A percentile compares a stretch with the other conserved stretches of the same genome.
These are phyloP conservation scores for Petrosia ficiformis DNA, from an alignment of 37 sponge, comb jelly and placozoan genomes.

Conservation along the genomic window DNA sequence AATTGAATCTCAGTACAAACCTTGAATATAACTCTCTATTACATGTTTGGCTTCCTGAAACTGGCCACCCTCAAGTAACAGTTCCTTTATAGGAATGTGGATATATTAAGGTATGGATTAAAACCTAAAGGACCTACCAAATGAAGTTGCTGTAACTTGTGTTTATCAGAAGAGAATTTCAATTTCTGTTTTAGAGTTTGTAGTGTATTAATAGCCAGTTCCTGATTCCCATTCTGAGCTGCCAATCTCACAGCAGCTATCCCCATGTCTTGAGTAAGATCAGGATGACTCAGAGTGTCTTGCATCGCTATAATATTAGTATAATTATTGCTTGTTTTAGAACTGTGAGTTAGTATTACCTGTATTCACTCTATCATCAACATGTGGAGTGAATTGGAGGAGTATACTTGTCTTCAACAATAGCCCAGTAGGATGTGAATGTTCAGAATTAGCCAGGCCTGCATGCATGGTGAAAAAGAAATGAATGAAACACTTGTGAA, in stretches of 20 bases:
- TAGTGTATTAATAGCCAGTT: conserved; percentile 53
- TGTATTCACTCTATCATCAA: conserved; percentile 28
- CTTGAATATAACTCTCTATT: conserved; percentile 51
- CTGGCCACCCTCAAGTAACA: conserved; percentile 24
- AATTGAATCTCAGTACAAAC: conserved; percentile 1
- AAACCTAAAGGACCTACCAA: conserved; percentile 26
- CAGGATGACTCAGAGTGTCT: conserved; percentile 69
- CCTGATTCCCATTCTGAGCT: conserved; percentile 43
- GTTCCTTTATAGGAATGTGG: too few relatives aligned
- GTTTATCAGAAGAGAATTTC: conserved; percentile 38
- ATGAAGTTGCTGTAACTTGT: conserved; percentile 59
- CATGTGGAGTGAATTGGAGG: conserved; percentile 43
- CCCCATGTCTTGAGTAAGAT: conserved; percentile 60
- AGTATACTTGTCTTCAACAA: conserved; percentile 70
- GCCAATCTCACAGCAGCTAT: conserved; percentile 54
- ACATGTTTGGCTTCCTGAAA: conserved; percentile 40
- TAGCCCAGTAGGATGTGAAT: conserved; percentile 80
- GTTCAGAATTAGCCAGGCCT: conserved; percentile 80
- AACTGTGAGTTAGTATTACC: conserved; percentile 7
- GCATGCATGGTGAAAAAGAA: too few relatives aligned
- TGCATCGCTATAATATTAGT: conserved; percentile 43
- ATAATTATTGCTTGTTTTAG: neutral
- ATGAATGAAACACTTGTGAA: neutral
- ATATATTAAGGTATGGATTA: neutral
- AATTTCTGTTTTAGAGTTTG: conserved; percentile 20